These are phyloP conservation scores for Acronicta aceris DNA, from an alignment of 2,888 invertebrate genomes.

Conservation along the genomic window DNA sequence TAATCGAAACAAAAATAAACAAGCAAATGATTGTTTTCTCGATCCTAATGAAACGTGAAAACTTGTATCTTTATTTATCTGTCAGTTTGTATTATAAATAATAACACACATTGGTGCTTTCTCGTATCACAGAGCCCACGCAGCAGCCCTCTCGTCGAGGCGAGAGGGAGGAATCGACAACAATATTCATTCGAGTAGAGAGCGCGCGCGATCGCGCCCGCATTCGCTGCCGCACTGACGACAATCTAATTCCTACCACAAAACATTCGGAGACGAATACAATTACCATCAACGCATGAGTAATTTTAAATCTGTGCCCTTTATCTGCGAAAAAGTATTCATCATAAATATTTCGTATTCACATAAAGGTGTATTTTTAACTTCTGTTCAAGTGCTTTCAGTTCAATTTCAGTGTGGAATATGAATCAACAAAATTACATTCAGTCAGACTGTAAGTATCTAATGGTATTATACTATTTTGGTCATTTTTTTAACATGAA, in stretches of 20 bases:
- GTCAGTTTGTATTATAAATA: not conserved
- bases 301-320: conserved; percentile 22
- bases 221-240: conserved; percentile 18
- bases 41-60: not conserved
- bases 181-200: conserved; percentile 54
- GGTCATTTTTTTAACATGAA: not conserved
- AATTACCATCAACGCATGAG: conserved; percentile 39
- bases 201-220: conserved; percentile 49
- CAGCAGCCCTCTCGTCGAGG: conserved; percentile 48
- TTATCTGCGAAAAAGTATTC: conserved; percentile 11
- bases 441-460: conserved; percentile 35
- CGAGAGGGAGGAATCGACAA: conserved; percentile 54
- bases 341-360: conserved; percentile 20
- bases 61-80: not conserved
- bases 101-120: conserved; percentile 3
- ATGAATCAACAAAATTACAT: conserved; percentile 10
- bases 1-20: no score
- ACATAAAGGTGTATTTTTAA: conserved; percentile 48
- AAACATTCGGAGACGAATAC: conserved; percentile 32
- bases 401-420: conserved; percentile 20
- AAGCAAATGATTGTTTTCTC: no score
- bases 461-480: not conserved
- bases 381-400: conserved; percentile 46
- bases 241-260: conserved; percentile 9
- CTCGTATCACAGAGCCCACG: conserved; percentile 29